Evolutionary conservation across 2,113 vertebrate species (phyloP).

Genomic region (Coptodon bakossiorum): DNA sequence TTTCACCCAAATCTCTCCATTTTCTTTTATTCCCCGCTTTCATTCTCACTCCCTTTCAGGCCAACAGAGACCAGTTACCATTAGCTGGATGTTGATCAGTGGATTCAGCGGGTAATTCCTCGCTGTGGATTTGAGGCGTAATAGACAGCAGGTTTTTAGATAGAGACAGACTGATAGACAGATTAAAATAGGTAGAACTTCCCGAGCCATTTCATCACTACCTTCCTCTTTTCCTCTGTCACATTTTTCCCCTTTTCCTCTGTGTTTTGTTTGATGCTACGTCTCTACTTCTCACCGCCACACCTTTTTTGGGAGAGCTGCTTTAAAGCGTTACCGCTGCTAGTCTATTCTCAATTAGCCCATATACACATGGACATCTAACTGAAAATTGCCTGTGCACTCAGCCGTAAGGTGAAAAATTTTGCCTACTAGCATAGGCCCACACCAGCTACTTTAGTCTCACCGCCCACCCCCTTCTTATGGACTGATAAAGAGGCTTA

Average conservation of each 20-base stretch:
- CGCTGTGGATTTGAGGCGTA: constrained; percentile 14
- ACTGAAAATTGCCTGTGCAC: constrained; percentile 15
- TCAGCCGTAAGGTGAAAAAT: neutral
- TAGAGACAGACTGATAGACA: constrained; percentile 63
- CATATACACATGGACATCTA: constrained; percentile 4
- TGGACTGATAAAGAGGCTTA: constrained; percentile 43
- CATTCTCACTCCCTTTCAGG: constrained; percentile 16
- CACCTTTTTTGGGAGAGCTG: constrained; percentile 31
- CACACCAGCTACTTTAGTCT: constrained; percentile 28
- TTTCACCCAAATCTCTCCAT: neutral
- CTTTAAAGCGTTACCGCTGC: neutral
- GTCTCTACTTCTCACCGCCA: constrained; percentile 20
- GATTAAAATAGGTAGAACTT: constrained; percentile 11
- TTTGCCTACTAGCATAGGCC: constrained; percentile 23
- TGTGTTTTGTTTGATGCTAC: constrained; percentile 21
- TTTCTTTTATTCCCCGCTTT: neutral
- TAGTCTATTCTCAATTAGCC: neutral
- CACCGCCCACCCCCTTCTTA: neutral
- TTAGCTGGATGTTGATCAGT: constrained; percentile 20
- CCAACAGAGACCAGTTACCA: constrained; percentile 13
- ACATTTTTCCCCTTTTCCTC: constrained; percentile 10
- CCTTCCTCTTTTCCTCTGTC: constrained; percentile 8
- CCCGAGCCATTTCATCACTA: constrained; percentile 22
- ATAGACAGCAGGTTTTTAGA: constrained; percentile 6
- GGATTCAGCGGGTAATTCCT: constrained; percentile 20